Base-by-base conservation (phyloP, 30 jellyfish, hydroid and myxozoan genomes). In the Pseudorhiza aurosa region DNA sequence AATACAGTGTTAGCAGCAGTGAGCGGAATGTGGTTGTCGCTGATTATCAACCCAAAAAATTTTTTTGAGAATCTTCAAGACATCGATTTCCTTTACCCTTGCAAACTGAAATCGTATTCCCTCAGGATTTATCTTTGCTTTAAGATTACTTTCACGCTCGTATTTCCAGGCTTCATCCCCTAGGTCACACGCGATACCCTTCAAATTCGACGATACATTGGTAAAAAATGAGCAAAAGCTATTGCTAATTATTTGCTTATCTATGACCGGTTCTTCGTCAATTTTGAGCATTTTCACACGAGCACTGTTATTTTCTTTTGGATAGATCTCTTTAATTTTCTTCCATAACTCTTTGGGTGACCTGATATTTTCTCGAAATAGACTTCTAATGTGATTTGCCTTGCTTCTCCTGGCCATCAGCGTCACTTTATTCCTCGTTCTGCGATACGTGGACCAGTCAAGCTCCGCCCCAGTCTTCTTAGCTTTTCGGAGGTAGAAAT, bases 371-470 rank as follows among this genome's bases (percentile, higher is more conserved):
- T 73, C 77, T 55, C 77, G 28, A 28, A 73, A 51, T 22, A 73
- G 75, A 40, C 6, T 32, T 73, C 77, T 4, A 15, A 8, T 33
- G 60, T 73, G 65, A 73, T 51, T 50, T 27, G 87, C 87, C 76
- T 51, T 73, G 63, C 65, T 73, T 27, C 53, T 73, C 32, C 75
- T 73, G 21, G 53, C 53, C 56, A 73, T 51, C 28, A 30, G 44
- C 36, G 77, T 73, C 63, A 73, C 87, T 25, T 28, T 32, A 39
- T 73, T 73, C 76, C 87, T 73, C 44, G 53, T 8, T 30, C 63
- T 26, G 37, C 87, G 56, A 49, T 73, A 73, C 63, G 63, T 40
- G 63, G 65, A 73, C 87, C 87, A 73, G 36, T 73, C 87, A 73
- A 33, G 43, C 65, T 73, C 87, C 56, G 63, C 32, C 22, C 75